These are phyloP conservation scores for Corythaeola cristata DNA, from an alignment of 2,113 vertebrate genomes.

Conservation along the genomic window DNA sequence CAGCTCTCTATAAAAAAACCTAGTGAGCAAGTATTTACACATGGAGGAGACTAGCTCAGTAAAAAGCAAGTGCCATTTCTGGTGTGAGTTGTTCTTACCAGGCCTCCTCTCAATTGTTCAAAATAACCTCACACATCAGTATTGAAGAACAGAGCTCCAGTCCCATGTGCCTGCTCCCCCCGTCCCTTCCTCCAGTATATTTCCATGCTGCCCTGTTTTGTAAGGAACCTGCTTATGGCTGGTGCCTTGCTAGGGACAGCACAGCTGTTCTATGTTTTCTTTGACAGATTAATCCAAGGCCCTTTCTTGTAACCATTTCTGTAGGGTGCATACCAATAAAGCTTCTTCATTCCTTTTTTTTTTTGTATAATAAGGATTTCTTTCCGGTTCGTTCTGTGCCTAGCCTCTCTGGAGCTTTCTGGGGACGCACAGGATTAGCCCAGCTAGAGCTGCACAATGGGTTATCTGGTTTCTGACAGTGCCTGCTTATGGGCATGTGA, in stretches of 20 bases:
- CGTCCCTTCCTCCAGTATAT: background rate
- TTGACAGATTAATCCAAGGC: conserved; percentile 40
- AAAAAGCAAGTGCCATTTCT: background rate
- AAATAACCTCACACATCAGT: background rate
- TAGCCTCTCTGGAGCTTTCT: conserved; percentile 3
- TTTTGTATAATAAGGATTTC: conserved; percentile 36
- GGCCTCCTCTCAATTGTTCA: background rate
- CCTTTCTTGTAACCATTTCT: conserved; percentile 51
- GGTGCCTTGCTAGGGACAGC: background rate
- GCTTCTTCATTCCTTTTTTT: background rate
- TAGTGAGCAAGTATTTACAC: background rate
- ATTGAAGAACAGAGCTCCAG: background rate
- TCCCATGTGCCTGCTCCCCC: background rate
- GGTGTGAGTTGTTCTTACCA: background rate
- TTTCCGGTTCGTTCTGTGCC: background rate
- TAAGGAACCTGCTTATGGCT: background rate
- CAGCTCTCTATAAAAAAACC: background rate
- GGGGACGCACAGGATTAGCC: background rate
- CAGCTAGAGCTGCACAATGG: conserved; percentile 30
- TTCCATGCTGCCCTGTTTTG: conserved; percentile 1
- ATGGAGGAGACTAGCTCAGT: background rate
- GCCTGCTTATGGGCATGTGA: conserved; percentile 20
- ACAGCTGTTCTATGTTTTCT: conserved; percentile 9
- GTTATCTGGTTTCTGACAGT: conserved; percentile 41
- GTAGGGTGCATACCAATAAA: conserved; percentile 72